phyloP scores from a whole-genome alignment of 2,113 vertebrate species.

The Chlorodrepanis virens region DNA sequence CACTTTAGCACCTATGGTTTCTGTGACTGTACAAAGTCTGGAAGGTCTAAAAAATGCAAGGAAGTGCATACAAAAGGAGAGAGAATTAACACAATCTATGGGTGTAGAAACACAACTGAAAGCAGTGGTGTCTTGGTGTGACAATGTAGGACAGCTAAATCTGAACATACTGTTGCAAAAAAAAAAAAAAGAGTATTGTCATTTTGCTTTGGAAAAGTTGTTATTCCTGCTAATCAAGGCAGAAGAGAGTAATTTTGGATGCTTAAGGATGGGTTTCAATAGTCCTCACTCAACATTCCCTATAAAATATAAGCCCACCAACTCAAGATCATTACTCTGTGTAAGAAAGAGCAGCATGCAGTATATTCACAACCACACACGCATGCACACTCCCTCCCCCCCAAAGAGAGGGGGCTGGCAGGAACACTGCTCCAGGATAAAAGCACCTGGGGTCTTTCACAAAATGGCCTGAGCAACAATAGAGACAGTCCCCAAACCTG shows the following conservation, averaged over 20 bases:
- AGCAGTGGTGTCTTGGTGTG: neutral
- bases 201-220: neutral
- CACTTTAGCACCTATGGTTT: rapidly evolving
- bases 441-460: neutral
- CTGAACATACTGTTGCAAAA: neutral
- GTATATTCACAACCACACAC: neutral
- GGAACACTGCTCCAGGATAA: neutral
- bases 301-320: neutral
- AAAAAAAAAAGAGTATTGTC: neutral
- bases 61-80: neutral
- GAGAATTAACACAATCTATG: neutral
- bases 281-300: neutral
- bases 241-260: neutral
- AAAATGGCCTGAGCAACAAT: neutral
- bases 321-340: neutral
- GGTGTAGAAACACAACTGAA: neutral
- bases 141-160: neutral
- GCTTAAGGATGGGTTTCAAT: neutral
- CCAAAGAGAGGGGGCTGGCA: neutral
- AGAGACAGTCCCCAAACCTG: neutral
- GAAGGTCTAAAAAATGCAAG: neutral
- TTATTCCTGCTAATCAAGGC: neutral
- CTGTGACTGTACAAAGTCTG: neutral
- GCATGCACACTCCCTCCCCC: rapidly evolving
- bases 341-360: rapidly evolving